Conservation (phyloP, 2,888 invertebrate genomes). For the Dolichomitus sp. region DNA sequence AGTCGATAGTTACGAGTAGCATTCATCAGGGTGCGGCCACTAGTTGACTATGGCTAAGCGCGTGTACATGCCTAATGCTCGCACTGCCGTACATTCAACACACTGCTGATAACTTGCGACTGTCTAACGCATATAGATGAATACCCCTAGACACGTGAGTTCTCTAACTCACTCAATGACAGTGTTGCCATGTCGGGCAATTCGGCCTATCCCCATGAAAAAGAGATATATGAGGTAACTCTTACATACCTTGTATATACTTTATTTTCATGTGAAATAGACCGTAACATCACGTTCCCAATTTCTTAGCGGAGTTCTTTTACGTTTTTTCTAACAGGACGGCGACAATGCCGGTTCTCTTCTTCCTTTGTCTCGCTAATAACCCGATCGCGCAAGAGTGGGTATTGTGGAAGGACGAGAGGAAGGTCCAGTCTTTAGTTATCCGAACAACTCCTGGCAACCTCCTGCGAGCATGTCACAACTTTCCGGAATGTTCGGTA, state of each 20-base stretch:
- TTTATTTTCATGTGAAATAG: neutral
- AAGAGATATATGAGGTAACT: too few species aligned
- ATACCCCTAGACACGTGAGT: too few species aligned
- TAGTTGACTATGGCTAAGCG: slow-evolving; percentile 24
- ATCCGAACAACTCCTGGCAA: slow-evolving; percentile 38
- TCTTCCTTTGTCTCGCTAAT: slow-evolving; percentile 35
- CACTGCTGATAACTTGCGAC: slow-evolving; percentile 19
- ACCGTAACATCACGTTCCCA: neutral
- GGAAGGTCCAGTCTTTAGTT: slow-evolving; percentile 50
- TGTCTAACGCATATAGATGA: neutral
- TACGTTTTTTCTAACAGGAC: neutral
- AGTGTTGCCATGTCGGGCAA: too few species aligned
- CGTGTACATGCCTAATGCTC: slow-evolving; percentile 12
- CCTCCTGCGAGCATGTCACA: slow-evolving; percentile 54
- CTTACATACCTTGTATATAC: too few species aligned
- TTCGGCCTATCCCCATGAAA: too few species aligned
- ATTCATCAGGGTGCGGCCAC: slow-evolving; percentile 38
- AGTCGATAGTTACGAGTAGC: slow-evolving; percentile 34
- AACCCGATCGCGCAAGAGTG: slow-evolving; percentile 28
- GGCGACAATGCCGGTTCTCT: neutral
- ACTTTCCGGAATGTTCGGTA: slow-evolving; percentile 72
- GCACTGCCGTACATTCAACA: slow-evolving; percentile 15
- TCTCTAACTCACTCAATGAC: too few species aligned
- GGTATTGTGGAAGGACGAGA: neutral
- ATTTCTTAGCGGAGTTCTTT: neutral